Evolutionary conservation across 2,888 invertebrate genomes (phyloP), one percentile per base, ranked within the genome.

Genomic region (Melieria crassipennis): DNA sequence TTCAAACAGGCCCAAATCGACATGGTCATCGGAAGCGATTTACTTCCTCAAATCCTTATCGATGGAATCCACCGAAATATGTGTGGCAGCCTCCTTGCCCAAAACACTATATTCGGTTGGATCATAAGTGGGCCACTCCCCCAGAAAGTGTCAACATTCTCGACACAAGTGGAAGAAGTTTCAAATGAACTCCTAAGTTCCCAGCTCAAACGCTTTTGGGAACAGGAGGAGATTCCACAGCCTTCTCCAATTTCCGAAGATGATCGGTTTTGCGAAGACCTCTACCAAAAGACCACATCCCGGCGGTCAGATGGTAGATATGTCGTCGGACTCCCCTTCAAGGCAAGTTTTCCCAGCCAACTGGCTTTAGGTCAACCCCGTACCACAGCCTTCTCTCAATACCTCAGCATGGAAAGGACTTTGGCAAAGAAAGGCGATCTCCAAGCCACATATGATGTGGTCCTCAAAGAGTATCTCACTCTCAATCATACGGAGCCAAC

Each of bases 401-500:
- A 43, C 4, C 16, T 63, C 48, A 50, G 63, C 50, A 16, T 63
- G 4, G 63, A 63, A 10, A n/a, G 50, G 48, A 47, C 48, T 16
- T 10, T 63, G 9, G 48, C 13, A 48, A 9, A 13, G 13, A 47
- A 46, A 11, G 16, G 47, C 11, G 48, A 47, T 13, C 50, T 48
- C 9, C 7, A 16, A 16, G 50, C n/a, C 47, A 63, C 13, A 9
- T 63, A 48, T 10, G 52, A 16, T 5, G 45, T n/a, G 10, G 62
- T 70, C 48, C 42, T 72, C 4, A 10, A 70, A 5, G 74, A 74
- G 50, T 72, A 74, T 10, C 9, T 70, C 6, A 42, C 61, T 3
- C 56, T 74, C 5, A n/a, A 63, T 11, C 74, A 72, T 42, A 70
- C 70, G 70, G 69, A 72, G 11, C 13, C 57, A 58, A 55, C 47